A percentile compares a stretch with the other conserved stretches of the same genome.
Evolutionary conservation across 2,113 vertebrate genomes (phyloP).

Genomic region (Thalassarche chlororhynchos): DNA sequence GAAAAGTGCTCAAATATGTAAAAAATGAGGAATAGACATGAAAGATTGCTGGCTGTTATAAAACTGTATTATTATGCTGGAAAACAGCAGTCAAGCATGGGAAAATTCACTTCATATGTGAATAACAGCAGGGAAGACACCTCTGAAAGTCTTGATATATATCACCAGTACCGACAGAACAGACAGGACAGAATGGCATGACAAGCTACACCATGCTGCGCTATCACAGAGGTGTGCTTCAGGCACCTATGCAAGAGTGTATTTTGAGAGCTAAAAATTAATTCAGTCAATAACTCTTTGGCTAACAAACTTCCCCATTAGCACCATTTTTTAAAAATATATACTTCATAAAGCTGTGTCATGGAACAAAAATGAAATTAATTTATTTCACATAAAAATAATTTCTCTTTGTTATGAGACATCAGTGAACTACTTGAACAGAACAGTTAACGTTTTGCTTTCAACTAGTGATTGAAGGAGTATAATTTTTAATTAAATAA

Average conservation of each 20-base stretch:
- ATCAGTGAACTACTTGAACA: neutral
- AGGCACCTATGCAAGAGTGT: neutral
- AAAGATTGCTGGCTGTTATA: neutral
- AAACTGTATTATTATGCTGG: neutral
- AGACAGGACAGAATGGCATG: neutral
- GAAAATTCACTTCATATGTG: neutral
- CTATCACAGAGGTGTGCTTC: neutral
- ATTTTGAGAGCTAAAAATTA: neutral
- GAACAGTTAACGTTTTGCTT: neutral
- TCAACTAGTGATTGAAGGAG: neutral
- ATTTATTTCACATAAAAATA: neutral
- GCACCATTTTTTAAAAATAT: neutral
- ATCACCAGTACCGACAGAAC: neutral
- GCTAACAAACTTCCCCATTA: neutral
- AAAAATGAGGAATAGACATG: neutral
- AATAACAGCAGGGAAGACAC: neutral
- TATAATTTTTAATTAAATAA: neutral
- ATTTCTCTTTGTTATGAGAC: neutral
- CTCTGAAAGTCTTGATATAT: neutral
- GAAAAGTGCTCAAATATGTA: neutral
- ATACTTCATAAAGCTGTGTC: neutral
- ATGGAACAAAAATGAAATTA: neutral
- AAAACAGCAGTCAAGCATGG: neutral
- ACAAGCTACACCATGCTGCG: neutral
- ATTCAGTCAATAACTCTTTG: neutral